Evolutionary conservation across 2,113 vertebrate genomes (phyloP), one percentile per base, ranked within the genome.

Genomic region (Neofelis nebulosa): DNA sequence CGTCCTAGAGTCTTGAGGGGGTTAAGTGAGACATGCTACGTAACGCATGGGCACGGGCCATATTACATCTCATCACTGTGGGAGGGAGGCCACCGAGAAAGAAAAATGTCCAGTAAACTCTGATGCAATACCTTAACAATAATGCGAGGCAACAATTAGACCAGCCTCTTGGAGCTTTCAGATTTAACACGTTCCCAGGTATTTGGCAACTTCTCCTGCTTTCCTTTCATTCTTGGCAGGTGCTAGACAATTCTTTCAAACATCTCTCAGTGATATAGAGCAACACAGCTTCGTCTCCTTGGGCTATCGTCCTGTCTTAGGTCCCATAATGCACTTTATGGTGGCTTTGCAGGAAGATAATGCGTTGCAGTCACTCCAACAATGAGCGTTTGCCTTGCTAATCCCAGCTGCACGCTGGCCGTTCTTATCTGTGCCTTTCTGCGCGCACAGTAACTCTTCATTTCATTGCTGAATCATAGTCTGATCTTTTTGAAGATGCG

Each of bases 371-470:
- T 57, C 57, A 0, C 23, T 41, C 6, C n/a, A 7, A 7, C 25
- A 7, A 10, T 2, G 38, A 63, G 33, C 33, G 7, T 15, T 55
- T 48, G 87, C 68, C 29, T 25, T 23, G 33, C 55, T 16, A 3
- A 48, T 27, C 33, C 78, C 8, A 14, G 57, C 41, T 3, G 6
- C 21, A 0, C 0, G 33, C 89, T 65, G n/a, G 76, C 82, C 2
- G 63, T 2, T 52, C 96, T 63, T 0, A 7, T 80, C 84, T 0
- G 55, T 27, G 27, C 74, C 92, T 79, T 50, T 41, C 71, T 68
- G 78, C 0, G 0, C 1, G 2, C 41, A 25, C 0, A 7, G 50
- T 7, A 48, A 12, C 68, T 68, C 73, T 36, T 36, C 36, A 21
- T 63, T 31, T 52, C 16, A 0, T 6, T 1, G 16, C 63, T 12